These are phyloP conservation scores for Hydrolagus affinis DNA, from an alignment of 2,113 vertebrate species.

Conservation along the genomic window DNA sequence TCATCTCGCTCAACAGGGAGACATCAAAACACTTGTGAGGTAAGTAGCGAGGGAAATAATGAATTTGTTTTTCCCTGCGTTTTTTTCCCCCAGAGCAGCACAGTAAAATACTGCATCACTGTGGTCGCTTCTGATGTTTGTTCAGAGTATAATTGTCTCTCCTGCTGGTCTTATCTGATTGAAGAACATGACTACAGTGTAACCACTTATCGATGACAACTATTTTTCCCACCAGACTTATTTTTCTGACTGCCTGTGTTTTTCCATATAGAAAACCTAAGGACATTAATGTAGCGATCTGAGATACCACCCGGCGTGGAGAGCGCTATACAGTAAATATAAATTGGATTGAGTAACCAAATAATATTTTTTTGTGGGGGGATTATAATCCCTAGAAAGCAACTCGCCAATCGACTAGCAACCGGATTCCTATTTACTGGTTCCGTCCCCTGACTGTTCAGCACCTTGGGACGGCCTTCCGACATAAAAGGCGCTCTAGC, in stretches of 20 bases:
- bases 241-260: background rate
- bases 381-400: no score
- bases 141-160: background rate
- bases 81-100: background rate
- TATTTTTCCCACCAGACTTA: background rate
- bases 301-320: no score
- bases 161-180: background rate
- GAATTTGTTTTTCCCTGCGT: background rate
- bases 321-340: no score
- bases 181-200: background rate
- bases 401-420: no score
- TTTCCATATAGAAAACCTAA: background rate
- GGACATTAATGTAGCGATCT: no score
- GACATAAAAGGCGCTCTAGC: no score
- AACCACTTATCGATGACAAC: background rate
- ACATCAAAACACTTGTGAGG: background rate
- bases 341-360: no score
- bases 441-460: no score
- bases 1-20: slow-evolving; percentile 21
- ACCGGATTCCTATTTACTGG: no score
- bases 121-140: background rate
- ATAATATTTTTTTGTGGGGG: no score
- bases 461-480: no score
- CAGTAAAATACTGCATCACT: background rate
- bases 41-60: background rate